Base-by-base conservation (phyloP, 2,797 vertebrate genomes). In the Malacoraja senta region DNA sequence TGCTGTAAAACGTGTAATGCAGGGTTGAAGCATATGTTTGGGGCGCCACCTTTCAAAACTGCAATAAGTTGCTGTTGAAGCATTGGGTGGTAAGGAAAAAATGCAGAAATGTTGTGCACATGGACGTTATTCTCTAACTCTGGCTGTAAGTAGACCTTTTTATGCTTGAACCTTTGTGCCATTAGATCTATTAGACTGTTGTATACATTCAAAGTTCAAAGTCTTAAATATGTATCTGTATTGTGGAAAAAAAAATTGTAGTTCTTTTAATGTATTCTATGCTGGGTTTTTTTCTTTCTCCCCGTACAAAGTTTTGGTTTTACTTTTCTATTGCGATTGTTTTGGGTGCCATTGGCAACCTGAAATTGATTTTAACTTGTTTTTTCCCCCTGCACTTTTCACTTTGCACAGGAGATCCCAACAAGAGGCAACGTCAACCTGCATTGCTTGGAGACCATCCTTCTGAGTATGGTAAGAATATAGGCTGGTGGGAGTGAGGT, bases 11-110 rank as follows among this genome's bases (percentile, higher is more conserved):
- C 98, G 95, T 99, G 98, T 99, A 98, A 98, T 98, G 97, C 98
- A 99, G 98, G 98, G 98, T 97, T 97, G 97, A 97, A 98, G 97
- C 98, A 97, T 98, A 97, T 98, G 97, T 98, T 98, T 97, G 97
- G 97, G 98, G 97, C 97, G 97, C 97, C 97, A 97, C 97, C 97
- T 97, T 96, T 98, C 97, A 98, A 97, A 98, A 97, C 96, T 97
- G 96, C 97, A 97, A 98, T 98, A 97, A 97, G 95, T 96, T 96
- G 96, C 96, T 96, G 95, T 96, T 96, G 96, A 96, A 96, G 96
- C 96, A 96, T 96, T 96, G 93, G 96, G 96, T 96, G 96, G 96
- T 97, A 96, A 97, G 96, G 19, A 93, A 93, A 96, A 95, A 96
- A 96, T 95, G 94, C 96, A 96, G 96, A 96, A 96, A 95, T 95